Percentiles rank a stretch among this genome's conserved stretches.
Evolutionary conservation across 2,888 invertebrate genomes (phyloP).

Genomic region (Agonopterix heracliana): DNA sequence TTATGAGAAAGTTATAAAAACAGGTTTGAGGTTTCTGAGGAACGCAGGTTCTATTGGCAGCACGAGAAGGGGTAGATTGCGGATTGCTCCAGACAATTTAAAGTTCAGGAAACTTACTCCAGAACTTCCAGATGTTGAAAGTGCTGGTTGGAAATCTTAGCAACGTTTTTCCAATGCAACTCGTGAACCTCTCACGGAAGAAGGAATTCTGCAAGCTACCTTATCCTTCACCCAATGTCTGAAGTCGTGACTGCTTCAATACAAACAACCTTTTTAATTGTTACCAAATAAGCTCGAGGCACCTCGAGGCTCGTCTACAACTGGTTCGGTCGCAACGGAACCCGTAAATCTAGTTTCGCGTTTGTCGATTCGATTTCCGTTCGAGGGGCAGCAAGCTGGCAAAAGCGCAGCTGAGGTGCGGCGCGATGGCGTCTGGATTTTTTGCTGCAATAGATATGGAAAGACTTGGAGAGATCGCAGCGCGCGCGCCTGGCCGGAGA

Average conservation of each 20-base stretch:
- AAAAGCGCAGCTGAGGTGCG: constrained; percentile 40
- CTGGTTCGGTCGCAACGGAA: constrained; percentile 27
- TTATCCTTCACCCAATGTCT: too few relatives aligned
- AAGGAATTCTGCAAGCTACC: too few relatives aligned
- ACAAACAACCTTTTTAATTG: constrained; percentile 22
- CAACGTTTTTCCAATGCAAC: too few relatives aligned
- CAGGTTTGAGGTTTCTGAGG: background rate
- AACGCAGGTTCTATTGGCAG: background rate
- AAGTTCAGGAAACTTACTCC: too few relatives aligned
- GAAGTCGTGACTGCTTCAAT: background rate
- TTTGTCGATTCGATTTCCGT: constrained; percentile 42
- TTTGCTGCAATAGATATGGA: constrained; percentile 45
- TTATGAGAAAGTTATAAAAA: constrained; percentile 5
- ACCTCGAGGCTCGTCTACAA: constrained; percentile 17
- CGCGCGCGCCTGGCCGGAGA: constrained; percentile 42
- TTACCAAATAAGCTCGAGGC: constrained; percentile 31
- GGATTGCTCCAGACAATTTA: too few relatives aligned
- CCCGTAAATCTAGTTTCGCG: constrained; percentile 46
- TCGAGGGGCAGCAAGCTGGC: constrained; percentile 30
- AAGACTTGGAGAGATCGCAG: constrained; percentile 54
- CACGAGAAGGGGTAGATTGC: too few relatives aligned
- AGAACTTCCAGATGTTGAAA: too few relatives aligned
- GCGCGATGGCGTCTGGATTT: constrained; percentile 32
- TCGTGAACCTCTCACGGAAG: too few relatives aligned
- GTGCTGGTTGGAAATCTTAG: too few relatives aligned